Conservation (phyloP, 2,113 vertebrate species). For the Acrocephalus arundinaceus region DNA sequence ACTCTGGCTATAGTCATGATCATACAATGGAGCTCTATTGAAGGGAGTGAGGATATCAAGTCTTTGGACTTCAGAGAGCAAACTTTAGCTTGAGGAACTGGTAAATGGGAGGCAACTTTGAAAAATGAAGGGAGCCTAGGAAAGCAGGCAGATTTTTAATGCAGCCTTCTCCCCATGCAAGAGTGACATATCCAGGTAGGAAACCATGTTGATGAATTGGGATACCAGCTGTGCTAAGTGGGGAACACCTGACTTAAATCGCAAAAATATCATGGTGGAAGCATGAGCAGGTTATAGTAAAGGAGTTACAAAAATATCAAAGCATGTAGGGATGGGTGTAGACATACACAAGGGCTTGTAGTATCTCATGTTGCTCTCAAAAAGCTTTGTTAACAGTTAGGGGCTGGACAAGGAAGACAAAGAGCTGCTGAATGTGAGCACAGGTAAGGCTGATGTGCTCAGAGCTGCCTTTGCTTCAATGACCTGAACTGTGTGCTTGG, state of each 20-base stretch:
- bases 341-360: background rate
- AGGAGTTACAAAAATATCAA: background rate
- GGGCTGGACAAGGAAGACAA: background rate
- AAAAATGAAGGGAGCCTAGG: background rate
- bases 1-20: background rate
- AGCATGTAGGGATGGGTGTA: fast-evolving
- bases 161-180: background rate
- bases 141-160: background rate
- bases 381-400: background rate
- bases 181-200: background rate
- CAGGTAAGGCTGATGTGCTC: background rate
- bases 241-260: background rate
- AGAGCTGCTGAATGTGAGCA: background rate
- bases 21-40: background rate
- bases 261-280: background rate
- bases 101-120: background rate
- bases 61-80: background rate
- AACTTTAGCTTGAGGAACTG: background rate
- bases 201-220: background rate
- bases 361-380: background rate
- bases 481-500: fast-evolving
- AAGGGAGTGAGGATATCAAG: background rate
- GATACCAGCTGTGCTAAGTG: fast-evolving
- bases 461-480: background rate
- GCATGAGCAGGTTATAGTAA: background rate